These are phyloP conservation scores for Cottus gobio DNA, from an alignment of 2,113 vertebrate genomes.

Conservation along the genomic window DNA sequence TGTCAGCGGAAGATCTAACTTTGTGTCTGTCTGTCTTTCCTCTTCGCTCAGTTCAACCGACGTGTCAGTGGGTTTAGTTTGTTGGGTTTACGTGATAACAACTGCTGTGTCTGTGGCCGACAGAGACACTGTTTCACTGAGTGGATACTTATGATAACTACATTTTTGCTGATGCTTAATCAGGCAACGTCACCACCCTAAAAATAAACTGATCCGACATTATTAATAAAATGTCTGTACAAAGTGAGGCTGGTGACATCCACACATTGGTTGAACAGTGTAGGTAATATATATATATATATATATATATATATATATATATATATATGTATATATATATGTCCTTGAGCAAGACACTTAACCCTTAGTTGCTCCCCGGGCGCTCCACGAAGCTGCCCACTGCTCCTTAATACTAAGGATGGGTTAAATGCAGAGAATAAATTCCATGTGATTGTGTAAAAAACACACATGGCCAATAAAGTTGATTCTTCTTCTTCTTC, in stretches of 20 bases:
- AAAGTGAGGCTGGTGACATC: background rate
- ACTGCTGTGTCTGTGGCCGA: slow-evolving; percentile 5
- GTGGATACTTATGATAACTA: background rate
- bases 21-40: rapidly evolving
- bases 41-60: background rate
- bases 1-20: background rate
- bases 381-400: too few relatives aligned
- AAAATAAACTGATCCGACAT: background rate
- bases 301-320: too few relatives aligned
- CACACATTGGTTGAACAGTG: background rate
- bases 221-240: background rate
- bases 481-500: too few relatives aligned
- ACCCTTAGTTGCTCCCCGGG: too few relatives aligned
- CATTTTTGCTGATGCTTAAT: background rate
- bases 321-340: too few relatives aligned
- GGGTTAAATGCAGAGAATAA: too few relatives aligned
- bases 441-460: too few relatives aligned
- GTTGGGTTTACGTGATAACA: background rate
- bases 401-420: too few relatives aligned
- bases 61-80: too few relatives aligned
- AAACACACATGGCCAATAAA: too few relatives aligned
- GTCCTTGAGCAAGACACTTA: too few relatives aligned
- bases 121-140: background rate
- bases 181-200: background rate
- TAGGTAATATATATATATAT: too few relatives aligned